Percentiles rank a stretch among this genome's conserved stretches.
phyloP scores from a whole-genome alignment of 1,140 invertebrate genomes.

The Brachionus plicatilis region DNA sequence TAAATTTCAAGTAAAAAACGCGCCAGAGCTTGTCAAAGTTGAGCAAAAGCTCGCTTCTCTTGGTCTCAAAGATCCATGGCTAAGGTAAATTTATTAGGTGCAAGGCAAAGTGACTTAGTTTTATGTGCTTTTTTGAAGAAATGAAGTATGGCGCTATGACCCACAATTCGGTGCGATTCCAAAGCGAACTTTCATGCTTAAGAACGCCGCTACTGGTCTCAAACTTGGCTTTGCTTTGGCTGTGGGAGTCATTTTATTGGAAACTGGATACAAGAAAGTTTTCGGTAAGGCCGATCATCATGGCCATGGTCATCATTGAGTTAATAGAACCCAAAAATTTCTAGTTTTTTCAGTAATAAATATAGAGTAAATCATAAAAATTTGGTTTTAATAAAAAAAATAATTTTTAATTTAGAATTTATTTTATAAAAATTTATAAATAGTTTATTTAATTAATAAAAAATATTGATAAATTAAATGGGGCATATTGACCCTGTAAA shows the following conservation, averaged over 20 bases:
- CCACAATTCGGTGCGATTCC: background rate
- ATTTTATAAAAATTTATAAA: background rate
- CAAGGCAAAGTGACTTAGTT: background rate
- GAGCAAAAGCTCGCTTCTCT: constrained; percentile 63
- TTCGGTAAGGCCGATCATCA: constrained; percentile 36
- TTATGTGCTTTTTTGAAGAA: constrained; percentile 57
- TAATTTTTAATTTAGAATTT: background rate
- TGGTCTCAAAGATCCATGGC: constrained; percentile 75
- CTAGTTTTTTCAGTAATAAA: background rate
- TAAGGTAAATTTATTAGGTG: constrained; percentile 47
- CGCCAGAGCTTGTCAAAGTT: constrained; percentile 62
- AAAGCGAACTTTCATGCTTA: constrained; percentile 9
- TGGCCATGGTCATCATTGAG: constrained; percentile 25
- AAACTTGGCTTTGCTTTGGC: constrained; percentile 26
- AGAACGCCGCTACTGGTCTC: constrained; percentile 20
- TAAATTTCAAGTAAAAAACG: constrained; percentile 68
- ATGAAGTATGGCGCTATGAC: constrained; percentile 71
- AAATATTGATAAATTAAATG: too few relatives aligned
- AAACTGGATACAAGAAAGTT: constrained; percentile 13
- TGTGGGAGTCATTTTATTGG: constrained; percentile 9
- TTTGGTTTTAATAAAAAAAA: background rate
- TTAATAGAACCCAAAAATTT: background rate
- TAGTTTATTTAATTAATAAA: too few relatives aligned
- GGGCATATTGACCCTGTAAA: too few relatives aligned
- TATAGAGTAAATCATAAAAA: background rate